phyloP scores from a whole-genome alignment of 2,888 invertebrate species.

The Lithophane socia region DNA sequence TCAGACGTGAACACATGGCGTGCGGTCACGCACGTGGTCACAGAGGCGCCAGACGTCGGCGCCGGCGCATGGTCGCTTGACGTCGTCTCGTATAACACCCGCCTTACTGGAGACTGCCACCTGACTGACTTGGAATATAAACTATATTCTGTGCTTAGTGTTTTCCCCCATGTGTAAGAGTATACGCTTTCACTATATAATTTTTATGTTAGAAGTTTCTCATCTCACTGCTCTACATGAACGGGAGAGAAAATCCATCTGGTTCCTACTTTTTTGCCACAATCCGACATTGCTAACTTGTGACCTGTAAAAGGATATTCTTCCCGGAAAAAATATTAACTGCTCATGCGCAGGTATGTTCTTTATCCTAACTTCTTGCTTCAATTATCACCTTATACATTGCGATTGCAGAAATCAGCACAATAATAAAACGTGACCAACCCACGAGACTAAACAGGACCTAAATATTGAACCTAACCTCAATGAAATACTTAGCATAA shows the following conservation, averaged over 20 bases:
- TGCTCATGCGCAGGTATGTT: background rate
- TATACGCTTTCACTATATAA: no score
- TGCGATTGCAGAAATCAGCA: no score
- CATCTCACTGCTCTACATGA: no score
- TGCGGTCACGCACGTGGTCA: slow-evolving; percentile 60
- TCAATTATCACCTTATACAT: no score
- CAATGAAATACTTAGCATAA: slow-evolving; percentile 22
- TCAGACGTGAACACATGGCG: slow-evolving; percentile 43
- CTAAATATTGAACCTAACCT: slow-evolving; percentile 26
- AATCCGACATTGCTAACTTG: no score
- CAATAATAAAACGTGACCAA: background rate
- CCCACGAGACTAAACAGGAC: slow-evolving; percentile 18
- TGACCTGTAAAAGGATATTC: no score
- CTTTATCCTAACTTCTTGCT: background rate
- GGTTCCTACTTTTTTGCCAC: no score
- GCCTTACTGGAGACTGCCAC: slow-evolving; percentile 36
- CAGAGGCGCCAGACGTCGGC: slow-evolving; percentile 46
- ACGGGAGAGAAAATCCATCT: no score
- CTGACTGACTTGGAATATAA: slow-evolving; percentile 1
- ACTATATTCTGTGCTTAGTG: slow-evolving; percentile 1
- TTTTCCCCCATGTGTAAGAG: background rate
- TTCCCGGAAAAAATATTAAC: no score
- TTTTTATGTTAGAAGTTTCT: no score
- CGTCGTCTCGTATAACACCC: slow-evolving; percentile 50
- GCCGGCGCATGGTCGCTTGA: slow-evolving; percentile 41